Evolutionary conservation across 2,113 vertebrate genomes (phyloP), one percentile per base, ranked within the genome.

Genomic region (Nesoenas mayeri): DNA sequence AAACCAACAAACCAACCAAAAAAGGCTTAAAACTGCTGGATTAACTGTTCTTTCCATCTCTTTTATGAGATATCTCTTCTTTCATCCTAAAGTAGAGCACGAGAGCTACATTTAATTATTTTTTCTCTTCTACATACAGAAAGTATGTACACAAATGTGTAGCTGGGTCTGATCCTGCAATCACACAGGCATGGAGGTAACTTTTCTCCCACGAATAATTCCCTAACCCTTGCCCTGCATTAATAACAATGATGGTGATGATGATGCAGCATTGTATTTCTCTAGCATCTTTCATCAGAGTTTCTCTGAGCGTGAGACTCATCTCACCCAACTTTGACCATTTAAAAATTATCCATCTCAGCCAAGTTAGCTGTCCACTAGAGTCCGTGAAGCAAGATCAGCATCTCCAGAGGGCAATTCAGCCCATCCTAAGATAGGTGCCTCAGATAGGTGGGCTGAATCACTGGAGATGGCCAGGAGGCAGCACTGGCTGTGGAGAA

Each of bases 401-500:
- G 86, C 96, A 96, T 74, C 91, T 95, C 96, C 95, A 95, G 94
- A 97, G 91, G 93, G 93, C 91, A 96, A 8, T 81, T 87, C 77
- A 3, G 91, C 96, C 95, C 86, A 65, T 81, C 26, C 93, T 97
- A 65, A 21, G 94, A 93, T 91, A 96, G 91, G 14, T 95, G 69
- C 73, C 86, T 91, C 86, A 96, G 96, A 97, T 96, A 96, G 91
- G 56, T 78, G 94, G 93, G 91, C 62, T 97, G 96, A 97, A 93
- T 97, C 96, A 96, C 56, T 73, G 77, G 11, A 92, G 93, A 72
- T 96, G 94, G 91, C 94, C 66, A 57, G 89, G 80, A 89, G 93
- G 94, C 80, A 4, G 73, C 64, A 75, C 70, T 91, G 89, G 80
- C 80, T 92, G 53, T 29, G 73, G 61, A 95, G 81, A 89, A 89